Percentiles rank a stretch among this genome's conserved stretches.
Conservation (phyloP, 2,888 invertebrate species). For the Tinea pellionella region DNA sequence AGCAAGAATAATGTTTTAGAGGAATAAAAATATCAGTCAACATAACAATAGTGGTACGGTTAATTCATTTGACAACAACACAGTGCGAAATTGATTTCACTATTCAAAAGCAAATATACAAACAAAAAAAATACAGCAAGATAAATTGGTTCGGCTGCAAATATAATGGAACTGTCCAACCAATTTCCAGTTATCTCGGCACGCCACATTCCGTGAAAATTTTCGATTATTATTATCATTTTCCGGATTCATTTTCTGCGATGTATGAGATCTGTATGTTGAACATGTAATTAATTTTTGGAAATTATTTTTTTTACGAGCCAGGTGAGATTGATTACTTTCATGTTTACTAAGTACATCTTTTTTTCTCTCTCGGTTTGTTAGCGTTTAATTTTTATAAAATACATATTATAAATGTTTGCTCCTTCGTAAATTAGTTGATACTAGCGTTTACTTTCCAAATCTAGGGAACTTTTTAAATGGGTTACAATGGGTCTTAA, state of each 20-base stretch:
- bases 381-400: no score
- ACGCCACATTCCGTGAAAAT: slow-evolving; percentile 23
- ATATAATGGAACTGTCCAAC: slow-evolving; percentile 40
- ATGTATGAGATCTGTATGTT: background rate
- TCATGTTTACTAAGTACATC: no score
- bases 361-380: no score
- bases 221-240: slow-evolving; percentile 26
- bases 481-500: no score
- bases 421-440: no score
- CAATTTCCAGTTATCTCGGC: slow-evolving; percentile 32
- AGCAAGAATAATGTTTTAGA: background rate
- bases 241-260: slow-evolving; percentile 19
- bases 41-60: background rate
- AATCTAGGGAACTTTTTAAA: no score
- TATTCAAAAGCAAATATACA: slow-evolving; percentile 35
- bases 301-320: background rate
- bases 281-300: background rate
- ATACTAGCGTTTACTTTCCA: no score
- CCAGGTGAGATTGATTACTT: no score
- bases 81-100: slow-evolving; percentile 33
- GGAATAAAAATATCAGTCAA: background rate
- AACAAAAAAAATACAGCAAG: slow-evolving; percentile 39
- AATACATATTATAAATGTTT: no score
- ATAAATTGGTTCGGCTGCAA: slow-evolving; percentile 40
- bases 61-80: slow-evolving; percentile 11